Conservation (phyloP, 2,888 invertebrate genomes). For the Drepana falcataria region DNA sequence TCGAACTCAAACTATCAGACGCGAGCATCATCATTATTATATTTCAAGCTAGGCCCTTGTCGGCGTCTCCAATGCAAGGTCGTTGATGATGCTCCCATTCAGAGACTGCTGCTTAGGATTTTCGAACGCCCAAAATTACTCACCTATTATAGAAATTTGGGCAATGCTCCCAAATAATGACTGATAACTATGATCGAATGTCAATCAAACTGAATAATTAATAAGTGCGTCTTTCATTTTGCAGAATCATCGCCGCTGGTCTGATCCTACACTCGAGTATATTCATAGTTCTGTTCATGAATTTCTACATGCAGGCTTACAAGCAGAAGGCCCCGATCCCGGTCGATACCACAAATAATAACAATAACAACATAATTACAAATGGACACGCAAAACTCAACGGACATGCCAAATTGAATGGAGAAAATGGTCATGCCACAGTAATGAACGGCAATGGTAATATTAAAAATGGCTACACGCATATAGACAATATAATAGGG, state of each 20-base stretch:
- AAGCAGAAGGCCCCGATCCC: constrained; percentile 40
- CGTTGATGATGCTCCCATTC: too few species aligned
- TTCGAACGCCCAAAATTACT: too few species aligned
- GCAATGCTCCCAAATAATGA: too few species aligned
- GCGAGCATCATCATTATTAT: too few species aligned
- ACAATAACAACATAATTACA: constrained; percentile 27
- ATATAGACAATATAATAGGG: constrained; percentile 32
- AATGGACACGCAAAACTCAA: constrained; percentile 17
- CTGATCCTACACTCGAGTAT: constrained; percentile 89
- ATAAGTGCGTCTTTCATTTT: constrained; percentile 5
- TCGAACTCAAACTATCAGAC: too few species aligned
- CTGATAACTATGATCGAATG: too few species aligned
- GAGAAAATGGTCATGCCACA: constrained; percentile 5
- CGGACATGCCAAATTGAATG: constrained; percentile 19
- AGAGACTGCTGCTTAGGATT: too few species aligned
- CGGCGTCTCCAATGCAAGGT: too few species aligned
- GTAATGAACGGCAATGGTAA: constrained; percentile 23
- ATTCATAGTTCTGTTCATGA: constrained; percentile 93
- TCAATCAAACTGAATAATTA: too few species aligned
- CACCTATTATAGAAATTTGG: too few species aligned
- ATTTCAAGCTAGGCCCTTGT: too few species aligned
- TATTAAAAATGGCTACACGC: constrained; percentile 37
- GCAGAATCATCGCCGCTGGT: constrained; percentile 83
- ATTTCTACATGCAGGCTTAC: constrained; percentile 94
- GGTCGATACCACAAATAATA: constrained; percentile 37